phyloP scores from a whole-genome alignment of 2,888 invertebrate genomes.

The Diachrysia chrysitis region DNA sequence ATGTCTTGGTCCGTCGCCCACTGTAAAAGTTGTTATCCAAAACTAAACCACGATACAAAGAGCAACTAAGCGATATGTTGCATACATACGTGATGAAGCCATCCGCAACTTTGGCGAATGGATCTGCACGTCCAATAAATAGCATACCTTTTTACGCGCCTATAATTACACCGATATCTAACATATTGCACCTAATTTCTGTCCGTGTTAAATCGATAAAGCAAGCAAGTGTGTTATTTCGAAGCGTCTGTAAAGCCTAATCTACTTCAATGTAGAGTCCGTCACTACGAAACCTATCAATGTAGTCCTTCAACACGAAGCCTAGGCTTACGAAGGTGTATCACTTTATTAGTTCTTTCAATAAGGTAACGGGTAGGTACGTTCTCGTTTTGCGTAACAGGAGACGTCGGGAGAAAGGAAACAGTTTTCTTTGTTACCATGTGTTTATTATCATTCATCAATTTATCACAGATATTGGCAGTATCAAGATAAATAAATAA shows the following conservation, averaged over 20 bases:
- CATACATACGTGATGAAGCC: constrained; percentile 59
- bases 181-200: constrained; percentile 33
- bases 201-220: constrained; percentile 31
- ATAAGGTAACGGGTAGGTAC: constrained; percentile 17
- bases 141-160: constrained; percentile 63
- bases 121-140: constrained; percentile 55
- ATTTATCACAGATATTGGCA: constrained; percentile 78
- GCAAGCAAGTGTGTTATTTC: constrained; percentile 42
- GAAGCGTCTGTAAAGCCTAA: constrained; percentile 40
- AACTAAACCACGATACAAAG: constrained; percentile 74
- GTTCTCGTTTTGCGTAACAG: constrained; percentile 59
- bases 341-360: constrained; percentile 28
- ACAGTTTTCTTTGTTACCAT: constrained; percentile 83
- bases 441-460: constrained; percentile 79
- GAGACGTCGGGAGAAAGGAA: constrained; percentile 85
- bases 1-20: constrained; percentile 99
- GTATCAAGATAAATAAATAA: constrained; percentile 64
- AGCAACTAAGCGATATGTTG: constrained; percentile 46
- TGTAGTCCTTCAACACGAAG: constrained; percentile 9
- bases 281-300: constrained; percentile 29
- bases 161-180: constrained; percentile 32
- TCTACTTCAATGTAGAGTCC: constrained; percentile 17
- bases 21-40: constrained; percentile 89
- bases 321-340: constrained; percentile 22
- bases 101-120: constrained; percentile 48